Evolutionary conservation across 2,113 vertebrate genomes (phyloP).

Genomic region (Aythya baeri): DNA sequence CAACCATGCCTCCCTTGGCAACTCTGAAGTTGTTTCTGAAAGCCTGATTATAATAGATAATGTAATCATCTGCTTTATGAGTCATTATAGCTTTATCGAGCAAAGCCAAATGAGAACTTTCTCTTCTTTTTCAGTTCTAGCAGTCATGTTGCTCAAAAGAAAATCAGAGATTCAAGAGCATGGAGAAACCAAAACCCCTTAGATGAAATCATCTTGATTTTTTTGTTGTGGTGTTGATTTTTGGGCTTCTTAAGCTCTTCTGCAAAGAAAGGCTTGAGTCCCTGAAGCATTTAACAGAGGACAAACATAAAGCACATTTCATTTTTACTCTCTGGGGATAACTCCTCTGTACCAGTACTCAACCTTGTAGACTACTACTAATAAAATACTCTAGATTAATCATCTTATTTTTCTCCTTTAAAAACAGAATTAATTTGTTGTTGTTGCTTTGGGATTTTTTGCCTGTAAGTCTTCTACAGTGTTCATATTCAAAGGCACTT

Average conservation of each 20-base stretch:
- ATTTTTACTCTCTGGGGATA: no score
- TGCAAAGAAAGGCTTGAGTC: not conserved
- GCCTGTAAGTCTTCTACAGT: not conserved
- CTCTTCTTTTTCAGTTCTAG: not conserved
- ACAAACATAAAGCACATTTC: not conserved
- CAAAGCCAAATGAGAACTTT: not conserved
- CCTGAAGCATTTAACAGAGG: not conserved
- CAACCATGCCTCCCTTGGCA: not conserved
- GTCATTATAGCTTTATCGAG: not conserved
- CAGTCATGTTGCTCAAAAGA: not conserved
- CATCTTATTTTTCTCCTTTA: not conserved
- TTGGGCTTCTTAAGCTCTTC: not conserved
- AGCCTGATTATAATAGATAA: not conserved
- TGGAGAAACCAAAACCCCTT: not conserved
- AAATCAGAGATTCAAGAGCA: not conserved
- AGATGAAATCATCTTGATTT: not conserved
- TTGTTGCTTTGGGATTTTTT: not conserved
- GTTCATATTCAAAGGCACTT: not conserved
- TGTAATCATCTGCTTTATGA: not conserved
- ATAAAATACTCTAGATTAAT: not conserved
- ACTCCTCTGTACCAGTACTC: not conserved
- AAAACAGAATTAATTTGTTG: not conserved
- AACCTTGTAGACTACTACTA: not conserved
- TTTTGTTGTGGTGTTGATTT: not conserved
- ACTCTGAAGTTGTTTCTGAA: not conserved